Percentiles rank a stretch among this genome's conserved stretches.
These are phyloP conservation scores for Acrocephalus scirpaceus DNA, from an alignment of 2,797 vertebrate species.

Conservation along the genomic window DNA sequence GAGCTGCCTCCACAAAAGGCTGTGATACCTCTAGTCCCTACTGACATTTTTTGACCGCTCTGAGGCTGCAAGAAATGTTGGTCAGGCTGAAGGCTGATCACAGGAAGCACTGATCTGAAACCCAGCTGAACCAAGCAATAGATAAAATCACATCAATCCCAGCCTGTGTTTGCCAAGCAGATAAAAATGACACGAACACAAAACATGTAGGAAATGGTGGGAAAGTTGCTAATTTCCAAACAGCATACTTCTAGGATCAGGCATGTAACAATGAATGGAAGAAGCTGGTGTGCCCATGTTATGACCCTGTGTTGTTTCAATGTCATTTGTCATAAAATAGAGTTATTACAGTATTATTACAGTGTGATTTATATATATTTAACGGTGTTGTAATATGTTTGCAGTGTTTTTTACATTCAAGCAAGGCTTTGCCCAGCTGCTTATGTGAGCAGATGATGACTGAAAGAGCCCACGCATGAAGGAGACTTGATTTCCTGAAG, in stretches of 20 bases:
- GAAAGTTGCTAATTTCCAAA: neutral
- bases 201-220: neutral
- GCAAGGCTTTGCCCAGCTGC: neutral
- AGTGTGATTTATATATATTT: neutral
- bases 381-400: neutral
- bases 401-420: neutral
- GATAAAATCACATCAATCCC: neutral
- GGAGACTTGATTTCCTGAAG: neutral
- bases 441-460: neutral
- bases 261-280: slow-evolving; percentile 3
- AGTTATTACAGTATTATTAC: neutral
- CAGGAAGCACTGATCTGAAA: neutral
- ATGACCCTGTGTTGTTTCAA: slow-evolving; percentile 25
- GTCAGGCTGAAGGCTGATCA: neutral
- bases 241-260: neutral
- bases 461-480: neutral
- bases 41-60: neutral
- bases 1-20: neutral
- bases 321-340: neutral
- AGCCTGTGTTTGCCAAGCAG: neutral
- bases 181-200: neutral
- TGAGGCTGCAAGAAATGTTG: neutral
- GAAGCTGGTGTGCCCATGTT: slow-evolving; percentile 24
- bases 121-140: neutral
- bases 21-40: neutral